Evolutionary conservation across 2,888 invertebrate species (phyloP), one percentile per base, ranked within the genome.

Genomic region (Taphrorychus bicolor): DNA sequence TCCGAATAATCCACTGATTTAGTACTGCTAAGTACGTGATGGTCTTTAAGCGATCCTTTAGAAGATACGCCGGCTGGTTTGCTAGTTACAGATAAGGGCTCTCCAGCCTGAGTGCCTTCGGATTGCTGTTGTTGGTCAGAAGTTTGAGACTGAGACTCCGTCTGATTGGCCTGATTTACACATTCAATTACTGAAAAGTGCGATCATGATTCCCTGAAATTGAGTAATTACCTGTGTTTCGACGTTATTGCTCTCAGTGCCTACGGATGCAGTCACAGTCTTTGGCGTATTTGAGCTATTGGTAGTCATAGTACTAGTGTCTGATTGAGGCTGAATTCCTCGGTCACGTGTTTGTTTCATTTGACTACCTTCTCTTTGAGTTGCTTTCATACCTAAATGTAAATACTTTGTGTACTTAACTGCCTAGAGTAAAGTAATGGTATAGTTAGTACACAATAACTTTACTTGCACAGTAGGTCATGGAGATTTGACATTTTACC

Each of bases 61-160:
- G 87, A 86, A 0, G 89, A 88, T 42, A 89, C 89, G 69, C 88
- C 89, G 14, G 82, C 81, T 16, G 81, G 78, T 71, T 88, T 87
- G 42, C 83, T 84, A 62, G 80, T 82, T 70, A 83, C 82, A 73
- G 87, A 87, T 59, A 92, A 82, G 0, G 92, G 88, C 1, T 92
- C 92, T 11, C 93, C 92, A 0, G 92, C 93, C 80, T 94, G 93
- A 1, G 92, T 92, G 0, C 93, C 93, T 81, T 94, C 93, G 0
- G 92, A 93, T 80, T 89, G 89, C 5, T 87, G 84, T 62, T 85
- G 84, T 49, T 63, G 63, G 78, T 88, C 88, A 17, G 77, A 76
- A 22, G 80, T 76, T 70, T 82, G 81, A 14, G 82, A 79, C 76
- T 82, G 82, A 17, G 82, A 79, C 77, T 82, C 82, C 60, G 81